Percentiles rank a stretch among this genome's conserved stretches.
Evolutionary conservation across 2,888 invertebrate species (phyloP).

Genomic region (Drosophila engyochracea): DNA sequence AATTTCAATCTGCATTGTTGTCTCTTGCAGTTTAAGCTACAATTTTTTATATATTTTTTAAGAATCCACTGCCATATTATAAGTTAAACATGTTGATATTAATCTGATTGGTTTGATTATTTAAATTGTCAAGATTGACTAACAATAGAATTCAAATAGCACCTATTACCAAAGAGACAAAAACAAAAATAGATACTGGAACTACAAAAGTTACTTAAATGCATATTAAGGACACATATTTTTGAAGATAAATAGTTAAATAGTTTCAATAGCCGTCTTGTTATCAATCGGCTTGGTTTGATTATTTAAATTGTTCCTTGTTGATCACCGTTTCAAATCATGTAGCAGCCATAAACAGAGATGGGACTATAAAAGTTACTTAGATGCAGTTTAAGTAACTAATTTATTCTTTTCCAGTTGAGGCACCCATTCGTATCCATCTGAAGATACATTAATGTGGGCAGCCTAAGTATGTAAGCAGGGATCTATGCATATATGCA

Average conservation of each 20-base stretch:
- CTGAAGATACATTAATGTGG: slow-evolving; percentile 1
- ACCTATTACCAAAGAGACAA: background rate
- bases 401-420: background rate
- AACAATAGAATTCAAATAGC: background rate
- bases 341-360: background rate
- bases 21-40: background rate
- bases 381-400: background rate
- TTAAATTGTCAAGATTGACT: background rate
- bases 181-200: background rate
- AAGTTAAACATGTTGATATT: background rate
- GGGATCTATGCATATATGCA: background rate
- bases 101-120: background rate
- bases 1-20: background rate
- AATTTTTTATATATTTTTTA: background rate
- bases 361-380: background rate
- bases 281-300: background rate
- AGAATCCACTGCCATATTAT: background rate
- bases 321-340: background rate
- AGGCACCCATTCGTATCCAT: background rate
- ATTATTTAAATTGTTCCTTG: too few species aligned
- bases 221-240: background rate
- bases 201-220: background rate
- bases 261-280: background rate
- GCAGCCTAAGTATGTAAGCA: slow-evolving; percentile 20
- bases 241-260: background rate